Conservation (phyloP, 2,888 invertebrate species). For the Dusona sp. region DNA sequence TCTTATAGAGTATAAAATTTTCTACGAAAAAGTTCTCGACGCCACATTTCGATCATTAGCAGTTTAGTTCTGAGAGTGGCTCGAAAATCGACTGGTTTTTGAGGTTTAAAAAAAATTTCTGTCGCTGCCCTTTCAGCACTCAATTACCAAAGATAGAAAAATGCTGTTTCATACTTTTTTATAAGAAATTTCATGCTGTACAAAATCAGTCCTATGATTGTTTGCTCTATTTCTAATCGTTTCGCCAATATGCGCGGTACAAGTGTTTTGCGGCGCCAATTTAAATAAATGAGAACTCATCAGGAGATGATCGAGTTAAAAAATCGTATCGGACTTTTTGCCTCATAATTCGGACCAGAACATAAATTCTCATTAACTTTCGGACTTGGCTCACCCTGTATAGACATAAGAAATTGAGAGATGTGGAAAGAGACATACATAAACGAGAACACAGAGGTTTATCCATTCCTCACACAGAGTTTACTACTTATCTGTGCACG, state of each 20-base stretch:
- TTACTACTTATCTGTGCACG: slow-evolving; percentile 48
- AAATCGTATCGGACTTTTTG: no score
- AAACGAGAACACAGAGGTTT: neutral
- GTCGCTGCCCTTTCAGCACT: neutral
- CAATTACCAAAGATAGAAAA: neutral
- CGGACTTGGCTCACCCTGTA: neutral
- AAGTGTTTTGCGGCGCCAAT: no score
- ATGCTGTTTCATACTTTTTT: no score
- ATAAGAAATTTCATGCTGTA: no score
- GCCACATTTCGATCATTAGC: neutral
- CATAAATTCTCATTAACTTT: neutral
- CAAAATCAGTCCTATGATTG: no score
- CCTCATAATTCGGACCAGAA: neutral
- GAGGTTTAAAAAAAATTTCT: neutral
- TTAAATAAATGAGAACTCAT: no score
- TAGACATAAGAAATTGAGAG: slow-evolving; percentile 7
- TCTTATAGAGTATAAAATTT: neutral
- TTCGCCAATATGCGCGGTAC: no score
- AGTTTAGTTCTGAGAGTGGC: neutral
- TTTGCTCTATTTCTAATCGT: no score
- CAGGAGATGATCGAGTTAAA: no score
- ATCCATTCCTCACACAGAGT: slow-evolving; percentile 31
- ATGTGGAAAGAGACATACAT: neutral
- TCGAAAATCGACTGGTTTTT: neutral
- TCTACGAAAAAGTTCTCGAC: neutral